Evolutionary conservation across 2,113 vertebrate genomes (phyloP), one percentile per base, ranked within the genome.

Genomic region (Ailurus styani): DNA sequence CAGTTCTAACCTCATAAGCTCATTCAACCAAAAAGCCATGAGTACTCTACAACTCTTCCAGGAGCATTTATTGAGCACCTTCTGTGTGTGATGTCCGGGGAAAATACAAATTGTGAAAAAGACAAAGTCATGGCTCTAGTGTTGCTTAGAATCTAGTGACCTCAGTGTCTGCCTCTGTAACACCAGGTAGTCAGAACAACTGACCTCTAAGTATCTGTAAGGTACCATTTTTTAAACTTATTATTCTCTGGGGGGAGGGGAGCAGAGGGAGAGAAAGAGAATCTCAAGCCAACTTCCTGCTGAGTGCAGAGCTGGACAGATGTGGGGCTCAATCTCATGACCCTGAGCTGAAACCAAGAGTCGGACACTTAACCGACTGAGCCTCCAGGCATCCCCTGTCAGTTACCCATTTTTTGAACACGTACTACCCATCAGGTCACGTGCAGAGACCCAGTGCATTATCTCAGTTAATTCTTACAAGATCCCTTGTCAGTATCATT

Each of bases 391-490:
- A 0, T 66, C 34, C 66, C 34, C 68, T 50, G 14, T 31, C 62
- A 82, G 45, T 2, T 52, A 25, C 13, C 42, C 42, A 27, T n/a
- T n/a, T 47, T 73, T 25, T 55, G 75, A 97, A 72, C 21, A 54
- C 50, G 34, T 52, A 17, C 21, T 57, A 10, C 64, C 10, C 5
- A 60, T n/a, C n/a, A 29, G 27, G 18, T 66, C 21, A 25, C 29
- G 47, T 70, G 40, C 37, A 52, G 8, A 64, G 29, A 72, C 27
- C 45, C 54, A 18, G n/a, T 50, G 40, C 31, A 7, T 90, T 55
- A 31, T 60, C 73, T 92, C 66, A 54, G 40, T 95, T 86, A n/a
- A 89, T 95, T 91, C 54, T 87, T 78, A 78, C 23, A 84, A 92
- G 55, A 86, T 70, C 29, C 55, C 62, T 57, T 1, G 20, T 42